A percentile compares a stretch with the other conserved stretches of the same genome.
phyloP scores from a whole-genome alignment of 2,797 vertebrate genomes.

The Ptychobarbus kaznakovi region DNA sequence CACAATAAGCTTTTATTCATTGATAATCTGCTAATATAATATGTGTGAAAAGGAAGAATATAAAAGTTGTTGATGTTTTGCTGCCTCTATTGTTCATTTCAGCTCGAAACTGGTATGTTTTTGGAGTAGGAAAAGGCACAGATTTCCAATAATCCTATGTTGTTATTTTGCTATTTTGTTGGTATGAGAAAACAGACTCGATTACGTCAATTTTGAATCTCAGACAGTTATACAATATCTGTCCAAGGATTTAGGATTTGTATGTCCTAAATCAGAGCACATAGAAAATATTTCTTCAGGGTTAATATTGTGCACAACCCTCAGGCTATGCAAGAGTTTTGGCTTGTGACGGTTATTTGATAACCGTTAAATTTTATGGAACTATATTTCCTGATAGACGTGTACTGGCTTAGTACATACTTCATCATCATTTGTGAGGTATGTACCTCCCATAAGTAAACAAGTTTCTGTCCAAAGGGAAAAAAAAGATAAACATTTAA shows the following conservation, averaged over 20 bases:
- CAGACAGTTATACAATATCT: neutral
- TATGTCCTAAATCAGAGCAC: neutral
- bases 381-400: neutral
- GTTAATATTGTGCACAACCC: neutral
- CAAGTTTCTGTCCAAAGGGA: neutral
- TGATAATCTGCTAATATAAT: neutral
- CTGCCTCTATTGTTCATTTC: neutral
- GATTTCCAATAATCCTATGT: neutral
- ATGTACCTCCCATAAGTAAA: neutral
- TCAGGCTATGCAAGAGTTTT: neutral
- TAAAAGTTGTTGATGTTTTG: neutral
- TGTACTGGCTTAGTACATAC: neutral
- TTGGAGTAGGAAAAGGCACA: too few species aligned
- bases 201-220: neutral
- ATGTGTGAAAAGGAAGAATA: neutral
- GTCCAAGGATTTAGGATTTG: neutral
- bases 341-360: neutral
- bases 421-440: neutral
- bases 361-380: slow-evolving; percentile 7
- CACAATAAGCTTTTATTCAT: neutral
- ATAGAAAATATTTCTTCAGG: neutral
- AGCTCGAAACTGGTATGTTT: neutral
- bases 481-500: neutral
- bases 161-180: neutral
- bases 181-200: neutral